These are phyloP conservation scores for Heterocephalus glaber DNA, from an alignment of 2,113 vertebrate species.

Conservation along the genomic window DNA sequence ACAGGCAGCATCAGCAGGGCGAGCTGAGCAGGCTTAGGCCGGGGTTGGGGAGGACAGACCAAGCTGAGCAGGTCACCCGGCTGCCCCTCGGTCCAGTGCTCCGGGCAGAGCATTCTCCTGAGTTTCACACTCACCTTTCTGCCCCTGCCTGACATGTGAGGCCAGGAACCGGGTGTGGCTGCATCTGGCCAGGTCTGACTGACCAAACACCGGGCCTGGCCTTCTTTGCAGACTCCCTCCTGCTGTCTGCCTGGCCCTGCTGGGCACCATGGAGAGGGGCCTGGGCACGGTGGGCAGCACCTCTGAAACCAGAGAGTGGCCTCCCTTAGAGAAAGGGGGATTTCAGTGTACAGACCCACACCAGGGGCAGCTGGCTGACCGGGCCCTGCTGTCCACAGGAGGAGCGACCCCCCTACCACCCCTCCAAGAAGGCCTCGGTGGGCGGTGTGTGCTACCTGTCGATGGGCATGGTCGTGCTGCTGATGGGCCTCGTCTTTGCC, in stretches of 20 bases:
- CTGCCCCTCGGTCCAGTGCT: neutral
- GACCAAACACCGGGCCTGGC: neutral
- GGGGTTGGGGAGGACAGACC: neutral
- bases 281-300: neutral
- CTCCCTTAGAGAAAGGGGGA: neutral
- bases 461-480: conserved; percentile 91
- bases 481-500: conserved; percentile 92
- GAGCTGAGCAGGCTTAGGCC: neutral
- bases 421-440: conserved; percentile 85
- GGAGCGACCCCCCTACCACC: conserved; percentile 83
- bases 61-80: neutral
- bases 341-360: neutral
- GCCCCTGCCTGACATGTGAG: fast-evolving
- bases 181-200: neutral
- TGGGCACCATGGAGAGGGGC: neutral
- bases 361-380: neutral
- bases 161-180: fast-evolving
- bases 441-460: conserved; percentile 94
- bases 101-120: neutral
- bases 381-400: conserved; percentile 70
- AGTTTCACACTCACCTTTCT: fast-evolving
- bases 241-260: neutral
- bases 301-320: neutral
- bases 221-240: neutral
- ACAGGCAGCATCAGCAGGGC: neutral